Conservation (phyloP, 2,888 invertebrate genomes). For the Macropis europaea region DNA sequence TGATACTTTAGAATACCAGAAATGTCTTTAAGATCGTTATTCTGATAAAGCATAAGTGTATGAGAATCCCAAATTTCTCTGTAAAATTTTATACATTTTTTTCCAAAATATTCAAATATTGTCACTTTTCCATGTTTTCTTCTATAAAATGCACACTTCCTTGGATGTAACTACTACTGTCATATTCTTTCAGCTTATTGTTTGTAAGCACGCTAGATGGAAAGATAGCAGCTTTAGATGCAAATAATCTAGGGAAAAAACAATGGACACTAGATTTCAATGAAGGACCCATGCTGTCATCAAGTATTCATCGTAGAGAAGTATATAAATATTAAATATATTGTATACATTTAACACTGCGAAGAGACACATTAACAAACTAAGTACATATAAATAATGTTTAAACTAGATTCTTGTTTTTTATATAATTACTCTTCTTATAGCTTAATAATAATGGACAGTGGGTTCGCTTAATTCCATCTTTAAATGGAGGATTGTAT, state of each 20-base stretch:
- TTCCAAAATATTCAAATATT: too few relatives aligned
- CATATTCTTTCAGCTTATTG: conserved; percentile 83
- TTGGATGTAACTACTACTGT: too few relatives aligned
- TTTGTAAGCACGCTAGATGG: conserved; percentile 96
- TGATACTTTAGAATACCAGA: too few relatives aligned
- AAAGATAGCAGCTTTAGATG: conserved; percentile 89
- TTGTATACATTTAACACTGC: neutral
- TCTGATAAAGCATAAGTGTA: too few relatives aligned
- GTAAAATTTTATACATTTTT: too few relatives aligned
- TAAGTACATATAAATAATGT: neutral
- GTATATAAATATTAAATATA: conserved; percentile 80
- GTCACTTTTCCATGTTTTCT: too few relatives aligned
- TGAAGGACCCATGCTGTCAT: conserved; percentile 89
- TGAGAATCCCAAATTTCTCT: too few relatives aligned
- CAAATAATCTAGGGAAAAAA: conserved; percentile 84
- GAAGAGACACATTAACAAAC: neutral
- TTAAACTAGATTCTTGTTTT: neutral
- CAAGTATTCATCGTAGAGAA: conserved; percentile 93
- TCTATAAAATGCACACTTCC: neutral
- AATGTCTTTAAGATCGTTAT: too few relatives aligned
- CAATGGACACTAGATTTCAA: conserved; percentile 91
- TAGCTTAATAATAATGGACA: conserved; percentile 91
- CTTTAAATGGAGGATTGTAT: conserved; percentile 94
- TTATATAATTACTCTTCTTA: conserved; percentile 20
- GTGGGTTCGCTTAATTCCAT: conserved; percentile 94